Percentiles rank a stretch among this genome's conserved stretches.
These are phyloP conservation scores for Ceratina australensis DNA, from an alignment of 1,140 invertebrate genomes.

Conservation along the genomic window DNA sequence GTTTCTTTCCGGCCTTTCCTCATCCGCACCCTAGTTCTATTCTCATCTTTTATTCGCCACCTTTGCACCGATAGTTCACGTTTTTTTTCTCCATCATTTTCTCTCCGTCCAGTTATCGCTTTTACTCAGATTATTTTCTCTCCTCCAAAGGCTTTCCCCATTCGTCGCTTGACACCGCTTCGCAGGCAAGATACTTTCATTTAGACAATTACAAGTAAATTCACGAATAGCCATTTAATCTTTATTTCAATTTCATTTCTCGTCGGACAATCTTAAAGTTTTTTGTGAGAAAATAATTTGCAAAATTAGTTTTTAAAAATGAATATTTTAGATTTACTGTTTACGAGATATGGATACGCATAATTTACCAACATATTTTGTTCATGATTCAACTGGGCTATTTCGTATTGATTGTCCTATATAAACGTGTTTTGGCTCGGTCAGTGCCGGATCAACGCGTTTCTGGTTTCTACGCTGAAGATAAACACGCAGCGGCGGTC, in stretches of 20 bases:
- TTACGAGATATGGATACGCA: no score
- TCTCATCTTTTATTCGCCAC: constrained; percentile 26
- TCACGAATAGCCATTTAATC: no score
- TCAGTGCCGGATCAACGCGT: background rate
- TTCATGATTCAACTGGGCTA: background rate
- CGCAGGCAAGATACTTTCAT: no score
- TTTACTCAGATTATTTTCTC: background rate
- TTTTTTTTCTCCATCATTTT: constrained; percentile 11
- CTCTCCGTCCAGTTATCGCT: background rate
- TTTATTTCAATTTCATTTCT: no score
- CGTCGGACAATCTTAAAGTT: no score
- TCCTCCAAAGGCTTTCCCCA: no score
- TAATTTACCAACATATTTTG: no score
- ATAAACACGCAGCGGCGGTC: background rate
- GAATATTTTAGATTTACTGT: no score
- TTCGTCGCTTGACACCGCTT: background rate
- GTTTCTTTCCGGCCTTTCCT: background rate
- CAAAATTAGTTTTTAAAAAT: no score
- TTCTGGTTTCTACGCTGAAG: background rate
- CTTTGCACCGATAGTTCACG: constrained; percentile 9
- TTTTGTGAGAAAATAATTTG: no score
- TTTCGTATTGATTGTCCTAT: background rate
- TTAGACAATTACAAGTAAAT: no score
- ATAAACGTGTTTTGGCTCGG: background rate
- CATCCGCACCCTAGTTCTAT: constrained; percentile 29